Evolutionary conservation across 2,888 invertebrate species (phyloP).

Genomic region (Clostera curtula): DNA sequence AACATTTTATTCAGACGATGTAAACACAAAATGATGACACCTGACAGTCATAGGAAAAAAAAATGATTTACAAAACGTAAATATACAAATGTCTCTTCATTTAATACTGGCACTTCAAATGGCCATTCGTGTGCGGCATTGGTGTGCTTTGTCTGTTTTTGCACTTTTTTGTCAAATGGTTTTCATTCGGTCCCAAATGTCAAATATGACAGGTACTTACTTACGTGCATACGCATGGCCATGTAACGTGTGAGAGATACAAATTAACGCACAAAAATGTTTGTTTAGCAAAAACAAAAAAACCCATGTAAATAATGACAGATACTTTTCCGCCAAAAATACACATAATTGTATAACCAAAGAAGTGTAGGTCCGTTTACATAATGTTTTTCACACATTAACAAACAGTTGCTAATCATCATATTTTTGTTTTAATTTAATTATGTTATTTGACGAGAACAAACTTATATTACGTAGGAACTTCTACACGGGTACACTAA

Average conservation of each 20-base stretch:
- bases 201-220: no score
- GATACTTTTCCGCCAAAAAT: no score
- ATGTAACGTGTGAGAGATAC: no score
- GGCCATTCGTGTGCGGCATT: no score
- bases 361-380: background rate
- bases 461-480: slow-evolving; percentile 31
- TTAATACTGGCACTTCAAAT: no score
- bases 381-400: slow-evolving; percentile 1
- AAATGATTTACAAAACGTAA: slow-evolving; percentile 18
- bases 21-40: slow-evolving; percentile 10
- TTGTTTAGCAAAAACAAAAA: no score
- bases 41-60: slow-evolving; percentile 23
- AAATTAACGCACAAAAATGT: no score
- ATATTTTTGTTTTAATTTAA: background rate
- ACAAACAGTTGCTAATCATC: background rate
- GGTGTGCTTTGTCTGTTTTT: no score
- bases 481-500: slow-evolving; percentile 20
- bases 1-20: no score
- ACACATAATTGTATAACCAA: background rate
- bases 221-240: no score
- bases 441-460: slow-evolving; percentile 12
- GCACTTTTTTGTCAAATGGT: slow-evolving; percentile 2
- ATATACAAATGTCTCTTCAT: slow-evolving; percentile 15
- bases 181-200: slow-evolving; percentile 9
- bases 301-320: no score